Evolutionary conservation across 2,797 vertebrate genomes (phyloP).

Genomic region (Molossus alvarezi): DNA sequence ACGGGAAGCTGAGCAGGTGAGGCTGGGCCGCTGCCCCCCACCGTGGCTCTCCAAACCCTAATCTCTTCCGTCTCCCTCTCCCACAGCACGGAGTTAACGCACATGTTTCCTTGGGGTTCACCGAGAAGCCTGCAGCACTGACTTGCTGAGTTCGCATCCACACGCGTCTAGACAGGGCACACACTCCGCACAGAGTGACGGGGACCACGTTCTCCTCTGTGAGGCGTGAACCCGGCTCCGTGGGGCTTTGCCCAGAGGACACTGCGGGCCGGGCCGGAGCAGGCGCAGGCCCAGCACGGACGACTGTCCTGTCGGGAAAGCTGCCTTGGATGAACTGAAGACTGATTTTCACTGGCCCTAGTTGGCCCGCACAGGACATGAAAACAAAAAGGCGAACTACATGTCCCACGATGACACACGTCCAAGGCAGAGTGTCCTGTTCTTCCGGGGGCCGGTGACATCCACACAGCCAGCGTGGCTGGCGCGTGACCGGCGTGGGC

Average conservation of each 20-base stretch:
- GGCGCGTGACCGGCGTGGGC: accelerated
- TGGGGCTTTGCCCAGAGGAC: neutral
- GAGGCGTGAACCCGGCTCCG: neutral
- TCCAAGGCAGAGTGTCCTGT: neutral
- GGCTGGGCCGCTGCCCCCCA: neutral
- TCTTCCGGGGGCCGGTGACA: neutral
- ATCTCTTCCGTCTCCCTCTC: neutral
- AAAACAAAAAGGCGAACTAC: neutral
- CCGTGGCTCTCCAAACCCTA: neutral
- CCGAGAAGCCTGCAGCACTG: neutral
- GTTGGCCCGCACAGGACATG: neutral
- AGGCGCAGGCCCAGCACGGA: neutral
- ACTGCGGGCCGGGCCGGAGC: too few relatives aligned
- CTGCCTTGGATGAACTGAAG: constrained; percentile 33
- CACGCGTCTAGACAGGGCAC: neutral
- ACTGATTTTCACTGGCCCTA: neutral
- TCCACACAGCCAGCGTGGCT: neutral
- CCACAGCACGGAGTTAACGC: neutral
- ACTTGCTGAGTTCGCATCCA: constrained; percentile 45
- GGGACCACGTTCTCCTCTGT: neutral
- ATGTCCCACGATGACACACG: neutral
- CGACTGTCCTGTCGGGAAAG: constrained; percentile 4
- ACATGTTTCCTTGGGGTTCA: neutral
- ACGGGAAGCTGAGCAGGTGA: neutral
- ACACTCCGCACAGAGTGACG: neutral